These are phyloP conservation scores for Heliconius congener DNA, from an alignment of 1,140 invertebrate species.

Conservation along the genomic window DNA sequence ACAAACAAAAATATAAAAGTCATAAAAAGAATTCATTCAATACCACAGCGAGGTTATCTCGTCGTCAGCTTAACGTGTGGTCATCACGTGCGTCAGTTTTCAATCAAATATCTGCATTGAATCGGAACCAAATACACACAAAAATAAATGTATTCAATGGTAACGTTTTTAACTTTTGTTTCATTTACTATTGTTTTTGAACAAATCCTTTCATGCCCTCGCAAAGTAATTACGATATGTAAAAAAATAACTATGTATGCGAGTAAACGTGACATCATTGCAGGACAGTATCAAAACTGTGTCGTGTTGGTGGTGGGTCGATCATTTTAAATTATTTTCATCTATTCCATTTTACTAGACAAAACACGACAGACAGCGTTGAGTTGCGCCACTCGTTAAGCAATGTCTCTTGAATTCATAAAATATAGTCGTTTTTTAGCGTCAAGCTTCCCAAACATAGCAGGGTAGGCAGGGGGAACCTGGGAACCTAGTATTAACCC, in stretches of 20 bases:
- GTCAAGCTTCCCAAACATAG: too few relatives aligned
- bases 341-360: too few relatives aligned
- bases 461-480: too few relatives aligned
- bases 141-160: slow-evolving; percentile 17
- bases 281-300: too few relatives aligned
- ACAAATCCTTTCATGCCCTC: not conserved
- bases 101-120: slow-evolving; percentile 20
- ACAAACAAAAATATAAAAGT: not conserved
- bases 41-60: not conserved
- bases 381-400: too few relatives aligned
- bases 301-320: too few relatives aligned
- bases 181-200: not conserved
- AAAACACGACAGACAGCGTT: too few relatives aligned
- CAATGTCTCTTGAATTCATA: too few relatives aligned
- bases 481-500: too few relatives aligned
- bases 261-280: too few relatives aligned
- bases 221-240: not conserved
- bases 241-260: not conserved
- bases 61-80: not conserved
- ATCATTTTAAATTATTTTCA: too few relatives aligned
- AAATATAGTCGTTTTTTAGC: too few relatives aligned
- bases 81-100: not conserved
- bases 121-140: slow-evolving; percentile 10
- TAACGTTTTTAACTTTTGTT: slow-evolving; percentile 1
- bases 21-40: not conserved